phyloP scores from a whole-genome alignment of 2,797 vertebrate species.

The Xerus rutilus region DNA sequence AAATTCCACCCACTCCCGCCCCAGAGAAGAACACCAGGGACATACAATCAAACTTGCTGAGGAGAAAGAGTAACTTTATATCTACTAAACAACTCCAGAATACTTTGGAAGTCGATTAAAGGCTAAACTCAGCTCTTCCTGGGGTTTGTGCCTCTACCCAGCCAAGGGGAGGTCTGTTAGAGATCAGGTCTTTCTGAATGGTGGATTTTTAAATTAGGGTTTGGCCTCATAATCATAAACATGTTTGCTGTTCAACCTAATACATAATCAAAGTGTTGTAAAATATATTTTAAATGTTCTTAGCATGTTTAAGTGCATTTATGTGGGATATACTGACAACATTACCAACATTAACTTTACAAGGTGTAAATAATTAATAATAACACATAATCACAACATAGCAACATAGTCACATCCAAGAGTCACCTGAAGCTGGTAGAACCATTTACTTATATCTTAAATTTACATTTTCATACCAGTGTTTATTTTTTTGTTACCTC shows the following conservation, averaged over 20 bases:
- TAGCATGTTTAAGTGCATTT: slow-evolving; percentile 23
- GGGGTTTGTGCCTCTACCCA: background rate
- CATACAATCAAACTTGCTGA: background rate
- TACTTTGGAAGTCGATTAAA: background rate
- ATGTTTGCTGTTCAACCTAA: slow-evolving; percentile 8
- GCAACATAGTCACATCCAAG: background rate
- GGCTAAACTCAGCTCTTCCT: background rate
- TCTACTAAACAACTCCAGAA: background rate
- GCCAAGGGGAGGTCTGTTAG: background rate
- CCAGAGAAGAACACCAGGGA: background rate
- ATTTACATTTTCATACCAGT: background rate
- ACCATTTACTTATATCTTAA: background rate
- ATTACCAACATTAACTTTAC: background rate
- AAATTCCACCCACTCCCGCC: background rate
- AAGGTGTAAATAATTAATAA: background rate
- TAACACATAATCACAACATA: too few relatives aligned
- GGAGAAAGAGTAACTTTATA: background rate
- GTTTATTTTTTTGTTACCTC: background rate
- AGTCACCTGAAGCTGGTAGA: background rate
- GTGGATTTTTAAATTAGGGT: background rate
- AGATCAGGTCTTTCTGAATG: background rate
- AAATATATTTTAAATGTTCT: slow-evolving; percentile 28
- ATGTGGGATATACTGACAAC: background rate
- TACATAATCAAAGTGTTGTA: slow-evolving; percentile 3
- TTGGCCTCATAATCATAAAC: slow-evolving; percentile 47